Conservation (phyloP, 2,888 invertebrate genomes). For the Leptodirus hochenwartii region DNA sequence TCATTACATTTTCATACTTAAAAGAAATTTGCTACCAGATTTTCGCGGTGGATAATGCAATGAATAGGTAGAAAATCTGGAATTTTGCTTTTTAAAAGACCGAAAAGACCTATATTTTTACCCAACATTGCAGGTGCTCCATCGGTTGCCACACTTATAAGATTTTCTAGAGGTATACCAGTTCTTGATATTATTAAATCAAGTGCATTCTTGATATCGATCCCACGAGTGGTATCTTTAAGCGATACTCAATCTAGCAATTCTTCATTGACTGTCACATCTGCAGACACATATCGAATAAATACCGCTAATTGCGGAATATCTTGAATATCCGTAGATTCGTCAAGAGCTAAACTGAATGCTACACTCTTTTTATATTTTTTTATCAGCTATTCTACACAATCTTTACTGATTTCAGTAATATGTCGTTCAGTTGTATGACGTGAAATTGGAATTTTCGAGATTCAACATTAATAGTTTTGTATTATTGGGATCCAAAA, state of each 20-base stretch:
- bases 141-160: slow-evolving; percentile 11
- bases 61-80: slow-evolving; percentile 9
- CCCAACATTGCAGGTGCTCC: slow-evolving; percentile 11
- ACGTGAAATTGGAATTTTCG: slow-evolving; percentile 11
- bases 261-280: slow-evolving; percentile 11
- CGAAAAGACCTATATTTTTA: slow-evolving; percentile 11
- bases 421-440: slow-evolving; percentile 11
- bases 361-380: slow-evolving; percentile 11
- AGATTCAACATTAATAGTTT: too few relatives aligned
- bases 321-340: slow-evolving; percentile 12
- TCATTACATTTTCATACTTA: slow-evolving; percentile 10
- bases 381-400: slow-evolving; percentile 12
- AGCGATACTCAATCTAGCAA: slow-evolving; percentile 11
- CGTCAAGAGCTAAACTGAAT: slow-evolving; percentile 12
- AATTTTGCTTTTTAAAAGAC: slow-evolving; percentile 10
- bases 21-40: slow-evolving; percentile 11
- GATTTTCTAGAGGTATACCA: slow-evolving; percentile 11
- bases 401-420: slow-evolving; percentile 12
- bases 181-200: slow-evolving; percentile 12
- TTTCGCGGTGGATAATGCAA: slow-evolving; percentile 10
- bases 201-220: slow-evolving; percentile 12
- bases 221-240: slow-evolving; percentile 10
- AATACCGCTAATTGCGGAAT: slow-evolving; percentile 12
- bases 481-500: too few relatives aligned
- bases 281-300: slow-evolving; percentile 11